Conservation (phyloP, 2,797 vertebrate genomes). For the Adelosebastes latens region DNA sequence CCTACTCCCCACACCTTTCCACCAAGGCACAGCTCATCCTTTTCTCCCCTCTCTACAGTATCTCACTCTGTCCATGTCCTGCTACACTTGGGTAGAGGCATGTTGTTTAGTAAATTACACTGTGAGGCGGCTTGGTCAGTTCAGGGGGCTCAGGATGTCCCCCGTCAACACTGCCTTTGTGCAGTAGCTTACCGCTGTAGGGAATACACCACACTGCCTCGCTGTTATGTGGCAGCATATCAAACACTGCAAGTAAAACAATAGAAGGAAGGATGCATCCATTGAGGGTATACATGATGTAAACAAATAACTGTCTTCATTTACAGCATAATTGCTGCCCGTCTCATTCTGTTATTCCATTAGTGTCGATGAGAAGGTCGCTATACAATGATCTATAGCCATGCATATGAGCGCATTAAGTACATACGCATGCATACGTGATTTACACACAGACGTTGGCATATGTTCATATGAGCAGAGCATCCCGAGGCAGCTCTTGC, state of each 20-base stretch:
- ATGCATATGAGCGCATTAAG: neutral
- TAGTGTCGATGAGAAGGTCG: slow-evolving; percentile 62
- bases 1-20: slow-evolving; percentile 48
- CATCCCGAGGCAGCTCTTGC: slow-evolving; percentile 16
- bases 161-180: slow-evolving; percentile 52
- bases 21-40: slow-evolving; percentile 8
- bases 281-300: slow-evolving; percentile 46
- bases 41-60: neutral
- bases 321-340: slow-evolving; percentile 68
- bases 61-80: slow-evolving; percentile 14
- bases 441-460: neutral
- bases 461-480: slow-evolving; percentile 6
- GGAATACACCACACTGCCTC: slow-evolving; percentile 58
- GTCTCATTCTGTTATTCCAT: slow-evolving; percentile 56
- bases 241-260: slow-evolving; percentile 59
- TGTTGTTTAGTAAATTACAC: slow-evolving; percentile 62
- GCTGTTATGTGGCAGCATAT: slow-evolving; percentile 62
- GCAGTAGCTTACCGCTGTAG: slow-evolving; percentile 34
- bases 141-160: slow-evolving; percentile 48
- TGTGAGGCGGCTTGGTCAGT: slow-evolving; percentile 46
- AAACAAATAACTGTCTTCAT: slow-evolving; percentile 71
- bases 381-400: slow-evolving; percentile 51
- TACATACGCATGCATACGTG: neutral
- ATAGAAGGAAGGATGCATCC: slow-evolving; percentile 39
- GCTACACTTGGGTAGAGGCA: slow-evolving; percentile 41